Evolutionary conservation across 1,140 invertebrate species (phyloP).

Genomic region (Caenorhabditis brenneri): DNA sequence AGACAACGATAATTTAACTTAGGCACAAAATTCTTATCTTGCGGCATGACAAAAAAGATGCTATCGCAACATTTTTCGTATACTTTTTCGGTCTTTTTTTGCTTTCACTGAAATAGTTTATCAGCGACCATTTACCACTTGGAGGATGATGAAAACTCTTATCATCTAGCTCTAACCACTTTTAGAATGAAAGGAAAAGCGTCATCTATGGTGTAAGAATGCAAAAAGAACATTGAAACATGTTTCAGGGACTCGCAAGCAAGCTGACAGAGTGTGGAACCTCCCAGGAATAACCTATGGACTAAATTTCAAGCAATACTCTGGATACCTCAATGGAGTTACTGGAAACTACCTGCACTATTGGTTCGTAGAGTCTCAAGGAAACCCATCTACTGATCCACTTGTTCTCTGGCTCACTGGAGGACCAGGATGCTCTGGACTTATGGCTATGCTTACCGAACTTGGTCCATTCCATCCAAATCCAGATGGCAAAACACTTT

Average conservation of each 20-base stretch:
- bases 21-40: background rate
- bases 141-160: background rate
- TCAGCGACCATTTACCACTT: background rate
- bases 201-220: background rate
- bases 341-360: constrained; percentile 60
- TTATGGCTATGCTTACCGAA: constrained; percentile 59
- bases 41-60: background rate
- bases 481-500: constrained; percentile 68
- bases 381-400: constrained; percentile 72
- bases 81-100: background rate
- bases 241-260: constrained; percentile 46
- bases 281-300: constrained; percentile 57
- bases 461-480: constrained; percentile 73
- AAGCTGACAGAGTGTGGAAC: constrained; percentile 52
- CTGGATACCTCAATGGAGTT: constrained; percentile 55
- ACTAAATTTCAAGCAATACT: constrained; percentile 58
- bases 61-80: background rate
- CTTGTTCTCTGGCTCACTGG: constrained; percentile 75
- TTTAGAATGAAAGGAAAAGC: background rate
- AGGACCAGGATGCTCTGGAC: constrained; percentile 49
- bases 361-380: constrained; percentile 73
- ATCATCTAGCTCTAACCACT: background rate
- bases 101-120: background rate
- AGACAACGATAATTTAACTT: background rate
- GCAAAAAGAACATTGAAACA: background rate